phyloP scores from a whole-genome alignment of 2,888 invertebrate species.

The Pseudococcus longispinus region DNA sequence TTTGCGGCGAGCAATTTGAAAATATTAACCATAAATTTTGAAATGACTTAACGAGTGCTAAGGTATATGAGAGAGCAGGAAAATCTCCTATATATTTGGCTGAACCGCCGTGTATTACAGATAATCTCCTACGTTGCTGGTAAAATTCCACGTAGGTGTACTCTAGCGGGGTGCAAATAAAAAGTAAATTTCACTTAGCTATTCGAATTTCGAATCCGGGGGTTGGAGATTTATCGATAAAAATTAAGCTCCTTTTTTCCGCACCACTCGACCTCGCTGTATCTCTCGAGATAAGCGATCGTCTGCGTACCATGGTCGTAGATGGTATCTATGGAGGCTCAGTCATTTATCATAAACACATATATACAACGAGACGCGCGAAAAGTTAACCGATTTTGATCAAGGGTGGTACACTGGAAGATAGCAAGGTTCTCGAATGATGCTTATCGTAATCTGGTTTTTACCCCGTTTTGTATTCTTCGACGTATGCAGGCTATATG shows the following conservation, averaged over 20 bases:
- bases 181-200: conserved; percentile 11
- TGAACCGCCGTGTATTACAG: not conserved
- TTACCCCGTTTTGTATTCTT: not conserved
- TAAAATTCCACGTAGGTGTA: not conserved
- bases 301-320: not conserved
- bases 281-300: not conserved
- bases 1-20: conserved; percentile 27
- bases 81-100: not conserved
- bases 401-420: not conserved
- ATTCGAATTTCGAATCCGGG: not conserved
- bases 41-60: not conserved
- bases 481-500: not conserved
- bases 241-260: not conserved
- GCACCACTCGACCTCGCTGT: not conserved
- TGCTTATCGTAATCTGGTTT: conserved; percentile 1
- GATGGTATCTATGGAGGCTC: not conserved
- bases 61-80: not conserved
- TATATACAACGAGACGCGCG: not conserved
- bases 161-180: not conserved
- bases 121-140: not conserved
- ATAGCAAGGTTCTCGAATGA: not conserved
- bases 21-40: conserved; percentile 17
- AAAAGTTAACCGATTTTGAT: conserved; percentile 1
- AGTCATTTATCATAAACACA: not conserved
- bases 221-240: conserved; percentile 15